phyloP scores from a whole-genome alignment of 2,113 vertebrate genomes.

The Cephalopterus ornatus region DNA sequence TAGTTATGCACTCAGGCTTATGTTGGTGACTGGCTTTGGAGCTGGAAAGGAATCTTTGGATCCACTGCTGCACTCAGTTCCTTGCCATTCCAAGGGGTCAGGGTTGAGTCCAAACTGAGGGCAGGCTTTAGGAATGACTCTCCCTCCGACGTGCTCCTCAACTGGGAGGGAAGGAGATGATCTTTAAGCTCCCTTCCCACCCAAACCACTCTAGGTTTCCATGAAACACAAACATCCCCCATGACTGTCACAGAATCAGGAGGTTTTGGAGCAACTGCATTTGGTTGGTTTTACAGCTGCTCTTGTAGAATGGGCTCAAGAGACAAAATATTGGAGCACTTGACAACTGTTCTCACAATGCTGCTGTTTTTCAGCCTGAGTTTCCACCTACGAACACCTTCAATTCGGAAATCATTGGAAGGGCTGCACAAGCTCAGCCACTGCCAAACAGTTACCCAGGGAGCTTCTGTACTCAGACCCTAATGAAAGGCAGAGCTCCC shows the following conservation, averaged over 20 bases:
- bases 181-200: background rate
- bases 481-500: background rate
- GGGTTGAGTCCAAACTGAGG: background rate
- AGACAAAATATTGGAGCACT: background rate
- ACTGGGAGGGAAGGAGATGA: background rate
- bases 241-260: fast-evolving
- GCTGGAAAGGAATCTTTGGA: background rate
- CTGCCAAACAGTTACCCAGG: background rate
- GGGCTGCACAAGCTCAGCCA: background rate
- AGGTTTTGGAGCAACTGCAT: fast-evolving
- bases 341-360: background rate
- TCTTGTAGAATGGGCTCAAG: background rate
- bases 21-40: background rate
- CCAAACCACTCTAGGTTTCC: background rate
- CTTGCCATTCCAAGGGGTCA: too few relatives aligned
- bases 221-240: background rate
- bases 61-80: background rate
- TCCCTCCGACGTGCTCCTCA: background rate
- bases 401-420: background rate
- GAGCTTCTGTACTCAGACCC: background rate
- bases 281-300: background rate
- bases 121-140: background rate
- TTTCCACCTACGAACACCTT: background rate
- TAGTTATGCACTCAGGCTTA: background rate
- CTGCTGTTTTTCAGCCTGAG: background rate